Conservation (phyloP, 2,797 vertebrate species). For the Florisuga fusca region DNA sequence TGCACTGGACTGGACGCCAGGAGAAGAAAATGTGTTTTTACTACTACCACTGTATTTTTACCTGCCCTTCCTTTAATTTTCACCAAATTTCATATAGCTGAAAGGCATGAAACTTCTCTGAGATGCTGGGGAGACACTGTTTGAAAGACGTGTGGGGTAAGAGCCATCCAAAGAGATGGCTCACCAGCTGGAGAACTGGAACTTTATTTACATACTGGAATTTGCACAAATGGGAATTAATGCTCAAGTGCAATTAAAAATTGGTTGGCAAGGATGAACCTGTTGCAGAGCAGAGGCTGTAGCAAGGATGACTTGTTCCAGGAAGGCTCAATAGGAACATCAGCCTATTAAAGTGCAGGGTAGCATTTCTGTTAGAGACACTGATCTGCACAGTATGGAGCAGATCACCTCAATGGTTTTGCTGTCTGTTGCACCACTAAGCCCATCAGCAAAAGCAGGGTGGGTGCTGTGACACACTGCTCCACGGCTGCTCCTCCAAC, state of each 20-base stretch:
- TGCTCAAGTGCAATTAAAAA: background rate
- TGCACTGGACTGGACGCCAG: background rate
- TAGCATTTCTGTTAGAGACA: background rate
- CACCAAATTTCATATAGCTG: background rate
- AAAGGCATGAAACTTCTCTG: background rate
- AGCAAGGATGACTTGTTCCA: background rate
- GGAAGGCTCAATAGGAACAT: background rate
- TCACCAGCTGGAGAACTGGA: background rate
- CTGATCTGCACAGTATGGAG: background rate
- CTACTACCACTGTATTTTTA: background rate
- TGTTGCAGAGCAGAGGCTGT: background rate
- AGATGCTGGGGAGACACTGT: rapidly evolving
- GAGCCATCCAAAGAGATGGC: background rate
- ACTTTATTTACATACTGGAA: background rate
- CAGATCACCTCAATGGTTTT: background rate
- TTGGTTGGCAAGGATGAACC: background rate
- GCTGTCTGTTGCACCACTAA: background rate
- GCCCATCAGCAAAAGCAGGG: background rate
- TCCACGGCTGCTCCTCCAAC: background rate
- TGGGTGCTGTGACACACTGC: rapidly evolving
- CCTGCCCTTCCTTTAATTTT: background rate
- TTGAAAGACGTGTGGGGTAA: rapidly evolving
- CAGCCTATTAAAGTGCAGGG: background rate
- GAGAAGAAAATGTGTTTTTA: background rate
- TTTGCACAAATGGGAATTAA: background rate